Evolutionary conservation across 2,113 vertebrate genomes (phyloP), one percentile per base, ranked within the genome.

Genomic region (Lepisosteus oculatus): DNA sequence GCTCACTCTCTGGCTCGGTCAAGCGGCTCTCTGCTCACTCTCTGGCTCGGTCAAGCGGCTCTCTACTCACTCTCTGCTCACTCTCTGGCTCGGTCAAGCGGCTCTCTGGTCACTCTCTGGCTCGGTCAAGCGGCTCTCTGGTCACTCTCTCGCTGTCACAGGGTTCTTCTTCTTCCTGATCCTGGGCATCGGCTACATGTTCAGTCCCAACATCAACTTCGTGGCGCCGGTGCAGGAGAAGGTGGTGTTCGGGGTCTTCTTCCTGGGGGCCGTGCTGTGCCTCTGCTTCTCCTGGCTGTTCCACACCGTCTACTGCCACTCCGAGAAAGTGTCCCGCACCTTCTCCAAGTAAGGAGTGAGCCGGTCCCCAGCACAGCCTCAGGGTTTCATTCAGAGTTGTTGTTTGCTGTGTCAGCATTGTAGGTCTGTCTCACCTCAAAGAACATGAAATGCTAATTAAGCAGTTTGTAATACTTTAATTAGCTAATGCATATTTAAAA

Each of bases 301-400:
- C 83, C 91, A 93, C 80, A 93, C 91, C 0, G 91, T 92, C 80
- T 93, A 92, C 86, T 93, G 92, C 87, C 92, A 93, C 84, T 93
- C 92, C 0, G 91, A 93, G 84, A 90, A 90, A 78, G 91, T 93
- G 70, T 92, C 92, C 17, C 91, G 90, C 79, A 92, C 90, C 63
- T 93, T 93, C 84, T 93, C 91, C 81, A 93, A 92, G 92, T 93
- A 85, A 84, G 89, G 3, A 9, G 29, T 29, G 29, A 29, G 29
- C 29, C 2, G 29, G 29, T 29, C 29, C 29, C 29, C 29, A 29
- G 29, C 29, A 29, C 29, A 29, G 29, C 29, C 29, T 29, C 29
- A 29, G 29, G 29, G 29, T 29, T 29, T 29, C 29, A 29, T 29
- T 2, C 29, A 29, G 29, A 2, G 29, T 2, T 29, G 29, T 0